These are phyloP conservation scores for Sialis lutaria DNA, from an alignment of 2,888 invertebrate species.

Conservation along the genomic window DNA sequence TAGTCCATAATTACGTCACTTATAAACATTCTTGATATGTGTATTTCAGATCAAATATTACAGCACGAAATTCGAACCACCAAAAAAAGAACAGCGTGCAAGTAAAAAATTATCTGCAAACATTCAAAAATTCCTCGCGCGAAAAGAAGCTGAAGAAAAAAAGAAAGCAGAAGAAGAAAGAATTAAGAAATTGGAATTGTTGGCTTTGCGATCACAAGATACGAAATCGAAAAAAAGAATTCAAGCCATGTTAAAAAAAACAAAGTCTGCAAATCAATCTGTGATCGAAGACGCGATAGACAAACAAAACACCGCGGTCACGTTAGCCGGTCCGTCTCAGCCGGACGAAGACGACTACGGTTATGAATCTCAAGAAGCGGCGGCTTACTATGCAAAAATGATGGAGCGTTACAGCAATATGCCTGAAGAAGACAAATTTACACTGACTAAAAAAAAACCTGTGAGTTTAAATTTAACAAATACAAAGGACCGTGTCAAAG, in stretches of 20 bases:
- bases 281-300: constrained; percentile 69
- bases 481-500: constrained; percentile 57
- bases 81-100: constrained; percentile 59
- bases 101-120: constrained; percentile 52
- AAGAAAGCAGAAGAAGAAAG: constrained; percentile 42
- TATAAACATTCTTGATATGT: constrained; percentile 7
- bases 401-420: constrained; percentile 65
- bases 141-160: constrained; percentile 64
- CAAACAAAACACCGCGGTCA: constrained; percentile 55
- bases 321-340: constrained; percentile 54
- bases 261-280: constrained; percentile 78
- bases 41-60: constrained; percentile 40
- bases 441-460: constrained; percentile 30
- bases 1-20: background rate
- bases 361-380: constrained; percentile 69
- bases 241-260: constrained; percentile 49
- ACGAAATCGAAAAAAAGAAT: constrained; percentile 25
- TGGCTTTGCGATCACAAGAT: constrained; percentile 36
- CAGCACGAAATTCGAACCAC: constrained; percentile 63
- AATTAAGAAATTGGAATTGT: constrained; percentile 43
- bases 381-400: constrained; percentile 66
- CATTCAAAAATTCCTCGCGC: constrained; percentile 67
- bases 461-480: constrained; percentile 34
- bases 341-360: constrained; percentile 87
- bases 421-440: constrained; percentile 55